Conservation (phyloP, 1,140 invertebrate species). For the Cylas formicarius region DNA sequence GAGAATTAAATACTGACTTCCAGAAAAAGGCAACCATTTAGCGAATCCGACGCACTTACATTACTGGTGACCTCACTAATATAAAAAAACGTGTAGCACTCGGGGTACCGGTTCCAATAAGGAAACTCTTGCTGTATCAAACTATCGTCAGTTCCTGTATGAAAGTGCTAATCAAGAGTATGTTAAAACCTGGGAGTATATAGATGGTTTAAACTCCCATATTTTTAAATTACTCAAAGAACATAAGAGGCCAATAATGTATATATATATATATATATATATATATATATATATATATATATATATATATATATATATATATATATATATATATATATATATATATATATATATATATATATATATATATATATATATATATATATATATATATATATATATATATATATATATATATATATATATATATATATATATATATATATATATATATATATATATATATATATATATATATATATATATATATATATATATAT, state of each 20-base stretch:
- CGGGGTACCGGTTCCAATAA: neutral
- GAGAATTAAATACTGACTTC: conserved; percentile 22
- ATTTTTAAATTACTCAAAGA: conserved; percentile 18
- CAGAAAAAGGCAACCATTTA: conserved; percentile 23
- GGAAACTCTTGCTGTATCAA: conserved; percentile 17
- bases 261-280: conserved; percentile 7
- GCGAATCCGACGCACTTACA: conserved; percentile 20
- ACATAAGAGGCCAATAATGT: too few relatives aligned
- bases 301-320: conserved; percentile 7
- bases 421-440: conserved; percentile 7
- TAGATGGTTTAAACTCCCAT: conserved; percentile 4
- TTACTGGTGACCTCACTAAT: conserved; percentile 17
- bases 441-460: too few relatives aligned
- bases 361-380: conserved; percentile 7
- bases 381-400: conserved; percentile 7
- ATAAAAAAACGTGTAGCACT: conserved; percentile 18
- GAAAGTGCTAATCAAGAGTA: conserved; percentile 19
- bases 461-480: too few relatives aligned
- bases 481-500: too few relatives aligned
- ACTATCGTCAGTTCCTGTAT: conserved; percentile 19
- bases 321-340: conserved; percentile 7
- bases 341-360: conserved; percentile 7
- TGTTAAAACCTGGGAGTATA: conserved; percentile 9
- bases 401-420: conserved; percentile 7
- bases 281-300: conserved; percentile 7